Percentiles rank a stretch among this genome's conserved stretches.
These are phyloP conservation scores for Sphaeramia orbicularis DNA, from an alignment of 2,797 vertebrate genomes.

Conservation along the genomic window DNA sequence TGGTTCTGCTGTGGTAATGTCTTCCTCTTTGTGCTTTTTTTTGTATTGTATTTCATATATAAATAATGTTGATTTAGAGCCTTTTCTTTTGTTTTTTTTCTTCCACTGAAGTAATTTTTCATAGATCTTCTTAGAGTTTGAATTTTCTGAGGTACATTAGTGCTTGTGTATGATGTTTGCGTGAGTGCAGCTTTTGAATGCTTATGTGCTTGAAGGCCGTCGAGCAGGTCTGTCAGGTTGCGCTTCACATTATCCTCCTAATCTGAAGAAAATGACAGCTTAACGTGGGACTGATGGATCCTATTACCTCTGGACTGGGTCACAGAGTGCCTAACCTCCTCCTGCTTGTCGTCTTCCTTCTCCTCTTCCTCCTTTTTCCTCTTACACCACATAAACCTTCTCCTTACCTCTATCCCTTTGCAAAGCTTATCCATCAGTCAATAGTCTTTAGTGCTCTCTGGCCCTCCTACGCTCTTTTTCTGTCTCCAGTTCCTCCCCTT, in stretches of 20 bases:
- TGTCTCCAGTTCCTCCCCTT: constrained; percentile 13
- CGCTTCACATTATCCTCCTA: constrained; percentile 62
- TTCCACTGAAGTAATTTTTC: neutral
- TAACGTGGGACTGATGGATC: constrained; percentile 61
- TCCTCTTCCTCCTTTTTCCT: constrained; percentile 27
- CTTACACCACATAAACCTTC: constrained; percentile 53
- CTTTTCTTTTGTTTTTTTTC: neutral
- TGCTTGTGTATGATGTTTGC: constrained; percentile 1
- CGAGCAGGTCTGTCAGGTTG: constrained; percentile 65
- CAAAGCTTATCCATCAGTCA: constrained; percentile 79
- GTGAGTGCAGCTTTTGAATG: neutral
- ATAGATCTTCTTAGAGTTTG: constrained; percentile 1
- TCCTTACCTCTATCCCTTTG: constrained; percentile 55
- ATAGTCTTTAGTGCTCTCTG: constrained; percentile 72
- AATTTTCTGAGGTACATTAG: neutral
- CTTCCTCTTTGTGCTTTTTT: constrained; percentile 20
- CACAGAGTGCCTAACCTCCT: constrained; percentile 41
- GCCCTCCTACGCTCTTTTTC: constrained; percentile 50
- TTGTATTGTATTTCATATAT: constrained; percentile 7
- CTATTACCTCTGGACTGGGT: constrained; percentile 66
- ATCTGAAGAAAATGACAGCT: constrained; percentile 76
- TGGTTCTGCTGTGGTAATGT: constrained; percentile 60
- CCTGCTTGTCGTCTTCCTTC: constrained; percentile 20
- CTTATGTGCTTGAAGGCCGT: constrained; percentile 48
- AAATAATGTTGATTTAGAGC: constrained; percentile 10